These are phyloP conservation scores for Oncorhynchus clarkii DNA, from an alignment of 2,113 vertebrate genomes.

Conservation along the genomic window DNA sequence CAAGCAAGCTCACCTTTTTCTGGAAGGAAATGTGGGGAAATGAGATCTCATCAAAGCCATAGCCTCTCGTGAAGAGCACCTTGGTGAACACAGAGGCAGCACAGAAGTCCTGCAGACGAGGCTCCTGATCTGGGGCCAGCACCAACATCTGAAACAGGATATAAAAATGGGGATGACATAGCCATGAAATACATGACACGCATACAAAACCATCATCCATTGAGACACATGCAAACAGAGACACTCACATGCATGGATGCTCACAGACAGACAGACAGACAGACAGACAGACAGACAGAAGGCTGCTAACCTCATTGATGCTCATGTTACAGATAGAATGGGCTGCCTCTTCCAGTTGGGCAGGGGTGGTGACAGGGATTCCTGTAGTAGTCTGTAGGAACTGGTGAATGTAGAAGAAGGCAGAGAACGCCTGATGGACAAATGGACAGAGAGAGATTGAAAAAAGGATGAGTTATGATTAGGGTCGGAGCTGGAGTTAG, in stretches of 20 bases:
- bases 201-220: too few relatives aligned
- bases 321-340: constrained; percentile 63
- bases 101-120: constrained; percentile 62
- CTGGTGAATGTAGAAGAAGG: constrained; percentile 78
- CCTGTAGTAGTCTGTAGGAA: constrained; percentile 71
- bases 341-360: constrained; percentile 60
- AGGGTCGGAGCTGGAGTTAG: too few relatives aligned
- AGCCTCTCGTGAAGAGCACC: constrained; percentile 69
- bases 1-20: constrained; percentile 58
- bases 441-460: constrained; percentile 8
- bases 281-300: too few relatives aligned
- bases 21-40: constrained; percentile 70
- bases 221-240: not conserved
- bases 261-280: not conserved
- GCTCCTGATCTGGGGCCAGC: constrained; percentile 8
- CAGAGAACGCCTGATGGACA: constrained; percentile 80
- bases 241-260: too few relatives aligned
- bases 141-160: constrained; percentile 25
- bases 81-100: constrained; percentile 62
- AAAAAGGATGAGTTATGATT: too few relatives aligned
- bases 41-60: constrained; percentile 50
- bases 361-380: constrained; percentile 52
- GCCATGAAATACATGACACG: too few relatives aligned
- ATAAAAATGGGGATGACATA: not conserved
- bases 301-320: constrained; percentile 53